Evolutionary conservation across 2,113 vertebrate species (phyloP).

Genomic region (Spheniscus mendiculus): DNA sequence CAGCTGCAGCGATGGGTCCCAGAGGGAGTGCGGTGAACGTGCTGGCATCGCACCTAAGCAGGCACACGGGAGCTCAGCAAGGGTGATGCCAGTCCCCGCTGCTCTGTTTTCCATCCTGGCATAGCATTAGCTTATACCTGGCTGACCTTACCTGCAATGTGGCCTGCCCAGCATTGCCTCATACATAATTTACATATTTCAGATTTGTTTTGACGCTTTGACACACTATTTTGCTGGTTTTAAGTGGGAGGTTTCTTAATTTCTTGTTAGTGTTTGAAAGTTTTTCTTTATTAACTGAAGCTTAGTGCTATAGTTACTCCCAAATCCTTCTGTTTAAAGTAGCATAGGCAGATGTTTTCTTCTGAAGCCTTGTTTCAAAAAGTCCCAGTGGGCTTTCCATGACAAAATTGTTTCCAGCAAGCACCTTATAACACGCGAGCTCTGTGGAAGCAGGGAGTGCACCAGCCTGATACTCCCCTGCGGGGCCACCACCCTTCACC

Average conservation of each 20-base stretch:
- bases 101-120: neutral
- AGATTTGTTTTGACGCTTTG: neutral
- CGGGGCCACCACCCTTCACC: neutral
- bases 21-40: rapidly evolving
- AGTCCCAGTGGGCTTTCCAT: neutral
- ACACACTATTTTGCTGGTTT: neutral
- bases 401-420: neutral
- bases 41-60: neutral
- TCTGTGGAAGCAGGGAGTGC: rapidly evolving
- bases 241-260: neutral
- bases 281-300: neutral
- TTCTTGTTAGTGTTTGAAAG: neutral
- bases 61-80: neutral
- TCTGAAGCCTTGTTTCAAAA: neutral
- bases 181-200: neutral
- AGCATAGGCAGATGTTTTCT: neutral
- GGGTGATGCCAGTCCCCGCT: neutral
- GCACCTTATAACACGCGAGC: rapidly evolving
- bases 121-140: neutral
- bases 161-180: neutral
- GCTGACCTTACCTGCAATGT: neutral
- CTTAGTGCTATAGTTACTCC: neutral
- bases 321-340: neutral
- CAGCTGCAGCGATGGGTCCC: neutral
- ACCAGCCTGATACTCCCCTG: neutral